Evolutionary conservation across 2,888 invertebrate species (phyloP).

Genomic region (Drosophila peninsularis): DNA sequence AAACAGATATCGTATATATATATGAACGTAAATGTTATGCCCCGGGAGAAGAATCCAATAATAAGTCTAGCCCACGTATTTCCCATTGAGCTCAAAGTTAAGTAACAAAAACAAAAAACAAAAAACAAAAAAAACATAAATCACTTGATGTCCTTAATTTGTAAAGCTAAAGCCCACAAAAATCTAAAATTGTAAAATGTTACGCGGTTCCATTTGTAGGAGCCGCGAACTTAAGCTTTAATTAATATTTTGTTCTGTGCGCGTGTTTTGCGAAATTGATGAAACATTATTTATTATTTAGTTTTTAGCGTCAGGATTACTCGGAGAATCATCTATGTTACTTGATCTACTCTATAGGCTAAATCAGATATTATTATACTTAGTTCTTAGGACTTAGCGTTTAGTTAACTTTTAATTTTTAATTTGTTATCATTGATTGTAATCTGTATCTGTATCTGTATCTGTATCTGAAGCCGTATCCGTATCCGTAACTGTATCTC

Average conservation of each 20-base stretch:
- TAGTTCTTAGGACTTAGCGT: conserved; percentile 44
- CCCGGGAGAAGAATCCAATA: conserved; percentile 18
- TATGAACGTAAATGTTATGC: conserved; percentile 43
- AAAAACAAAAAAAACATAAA: conserved; percentile 17
- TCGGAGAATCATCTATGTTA: conserved; percentile 20
- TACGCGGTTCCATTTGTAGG: conserved; percentile 34
- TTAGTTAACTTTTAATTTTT: conserved; percentile 64
- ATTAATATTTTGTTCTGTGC: conserved; percentile 50
- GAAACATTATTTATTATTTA: conserved; percentile 75
- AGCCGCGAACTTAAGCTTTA: conserved; percentile 66
- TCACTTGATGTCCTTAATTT: conserved; percentile 71
- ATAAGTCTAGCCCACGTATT: conserved; percentile 29
- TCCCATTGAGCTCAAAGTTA: conserved; percentile 52
- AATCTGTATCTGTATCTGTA: conserved; percentile 34
- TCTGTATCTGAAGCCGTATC: conserved; percentile 9
- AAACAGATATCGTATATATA: conserved; percentile 48
- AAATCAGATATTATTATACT: conserved; percentile 14
- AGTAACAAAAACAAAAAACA: conserved; percentile 11
- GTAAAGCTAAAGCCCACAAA: conserved; percentile 1
- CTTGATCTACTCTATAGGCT: conserved; percentile 22
- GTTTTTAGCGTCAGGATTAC: conserved; percentile 62
- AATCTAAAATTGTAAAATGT: conserved; percentile 35
- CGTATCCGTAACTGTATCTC: conserved; percentile 44
- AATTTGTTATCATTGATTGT: conserved; percentile 66
- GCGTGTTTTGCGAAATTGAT: conserved; percentile 45